Evolutionary conservation across 2,888 invertebrate species (phyloP), one percentile per base, ranked within the genome.

Genomic region (Melanostoma mellinum): DNA sequence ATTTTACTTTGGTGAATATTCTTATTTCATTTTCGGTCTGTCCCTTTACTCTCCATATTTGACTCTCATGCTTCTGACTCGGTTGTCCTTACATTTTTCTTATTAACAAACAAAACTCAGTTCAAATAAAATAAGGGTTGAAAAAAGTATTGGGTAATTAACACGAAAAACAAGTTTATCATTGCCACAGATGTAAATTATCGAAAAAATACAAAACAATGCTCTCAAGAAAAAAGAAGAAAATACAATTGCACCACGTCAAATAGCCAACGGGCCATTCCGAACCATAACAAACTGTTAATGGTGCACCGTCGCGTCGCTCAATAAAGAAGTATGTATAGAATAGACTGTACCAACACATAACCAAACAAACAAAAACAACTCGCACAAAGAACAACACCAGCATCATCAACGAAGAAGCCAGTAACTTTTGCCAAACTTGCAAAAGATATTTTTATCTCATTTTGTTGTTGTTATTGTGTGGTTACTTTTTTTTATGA

Each of bases 121-220:
- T 36, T 46, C 4, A 40, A 58, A 60, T 3, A 55, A 67, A 60
- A 68, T 61, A 65, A 69, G 71, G 75, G 50, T 72, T 67, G 42
- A 55, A 44, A 33, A 55, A 53, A 81, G 76, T 76, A 33, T 86
- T 85, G 50, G 78, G 80, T 86, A 84, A 86, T 86, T 86, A 86
- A 85, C 85, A 80, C 74, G 72, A 46, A 84, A 86, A 86, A 85
- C 80, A 85, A 85, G 77, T 86, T 86, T 85, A 86, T 86, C 86
- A 86, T 75, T 84, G 82, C 79, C 82, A 68, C 78, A 85, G 84
- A 86, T 86, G 86, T 82, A 86, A 85, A 85, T 86, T 86, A 86
- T 86, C 85, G 86, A 79, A 65, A 65, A 82, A 86, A 50, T 68
- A 74, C 56, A 56, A 55, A 50, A 67, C 76, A 67, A 58, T 67